Conservation (phyloP, 1,140 invertebrate genomes). For the Drosophila sp. region DNA sequence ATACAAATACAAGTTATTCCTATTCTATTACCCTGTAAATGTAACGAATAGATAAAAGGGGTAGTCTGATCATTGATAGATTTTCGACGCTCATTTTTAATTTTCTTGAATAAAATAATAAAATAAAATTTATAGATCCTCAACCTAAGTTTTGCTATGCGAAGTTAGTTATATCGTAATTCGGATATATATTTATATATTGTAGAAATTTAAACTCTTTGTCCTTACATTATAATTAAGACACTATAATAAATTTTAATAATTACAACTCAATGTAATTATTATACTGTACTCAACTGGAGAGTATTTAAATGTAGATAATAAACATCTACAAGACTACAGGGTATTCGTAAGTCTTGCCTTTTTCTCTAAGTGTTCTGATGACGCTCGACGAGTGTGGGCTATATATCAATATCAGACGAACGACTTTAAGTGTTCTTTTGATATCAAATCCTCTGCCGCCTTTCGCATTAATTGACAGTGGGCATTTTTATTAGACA, state of each 20-base stretch:
- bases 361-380: not conserved
- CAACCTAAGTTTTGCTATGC: no score
- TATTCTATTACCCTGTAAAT: slow-evolving; percentile 7
- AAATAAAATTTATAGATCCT: no score
- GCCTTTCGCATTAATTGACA: slow-evolving; percentile 31
- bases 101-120: not conserved
- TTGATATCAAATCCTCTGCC: slow-evolving; percentile 17
- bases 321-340: no score
- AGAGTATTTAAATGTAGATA: no score
- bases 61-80: not conserved
- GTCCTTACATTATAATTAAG: no score
- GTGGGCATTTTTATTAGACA: slow-evolving; percentile 18
- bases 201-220: no score
- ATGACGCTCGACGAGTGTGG: slow-evolving; percentile 18
- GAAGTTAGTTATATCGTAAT: no score
- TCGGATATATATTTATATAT: no score
- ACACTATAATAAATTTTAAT: no score
- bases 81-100: not conserved
- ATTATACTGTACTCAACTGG: no score
- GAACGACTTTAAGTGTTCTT: slow-evolving; percentile 24
- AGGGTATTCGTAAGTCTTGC: not conserved
- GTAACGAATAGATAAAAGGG: not conserved
- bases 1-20: not conserved
- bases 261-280: no score
- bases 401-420: slow-evolving; percentile 28